phyloP scores from a whole-genome alignment of 2,113 vertebrate genomes.

The Ciconia maguari region DNA sequence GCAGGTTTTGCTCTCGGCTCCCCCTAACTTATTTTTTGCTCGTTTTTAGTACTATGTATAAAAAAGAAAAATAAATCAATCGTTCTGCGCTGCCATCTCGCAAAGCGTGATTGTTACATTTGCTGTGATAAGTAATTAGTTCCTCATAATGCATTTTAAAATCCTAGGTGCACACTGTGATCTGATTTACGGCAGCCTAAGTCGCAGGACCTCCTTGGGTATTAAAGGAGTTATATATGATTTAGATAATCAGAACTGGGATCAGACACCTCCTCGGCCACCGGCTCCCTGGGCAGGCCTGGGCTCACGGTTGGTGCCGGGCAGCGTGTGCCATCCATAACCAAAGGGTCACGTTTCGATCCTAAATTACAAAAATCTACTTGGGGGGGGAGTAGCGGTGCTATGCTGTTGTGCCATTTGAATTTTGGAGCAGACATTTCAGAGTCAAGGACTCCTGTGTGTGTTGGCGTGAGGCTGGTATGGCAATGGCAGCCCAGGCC shows the following conservation, averaged over 20 bases:
- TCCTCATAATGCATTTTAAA: background rate
- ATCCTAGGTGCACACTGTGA: background rate
- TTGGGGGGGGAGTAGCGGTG: background rate
- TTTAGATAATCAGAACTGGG: conserved; percentile 15
- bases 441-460: fast-evolving
- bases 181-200: conserved; percentile 6
- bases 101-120: background rate
- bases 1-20: background rate
- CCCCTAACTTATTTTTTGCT: background rate
- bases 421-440: background rate
- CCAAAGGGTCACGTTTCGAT: background rate
- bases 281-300: background rate
- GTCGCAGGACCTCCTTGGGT: background rate
- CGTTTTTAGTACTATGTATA: background rate
- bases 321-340: fast-evolving
- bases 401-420: background rate
- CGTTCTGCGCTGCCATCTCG: background rate
- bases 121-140: background rate
- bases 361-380: background rate
- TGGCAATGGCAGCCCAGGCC: background rate
- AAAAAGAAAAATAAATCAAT: background rate
- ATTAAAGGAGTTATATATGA: conserved; percentile 6
- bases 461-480: no score
- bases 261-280: background rate
- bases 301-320: background rate